phyloP scores from a whole-genome alignment of 2,113 vertebrate species.

The Penelope pileata region DNA sequence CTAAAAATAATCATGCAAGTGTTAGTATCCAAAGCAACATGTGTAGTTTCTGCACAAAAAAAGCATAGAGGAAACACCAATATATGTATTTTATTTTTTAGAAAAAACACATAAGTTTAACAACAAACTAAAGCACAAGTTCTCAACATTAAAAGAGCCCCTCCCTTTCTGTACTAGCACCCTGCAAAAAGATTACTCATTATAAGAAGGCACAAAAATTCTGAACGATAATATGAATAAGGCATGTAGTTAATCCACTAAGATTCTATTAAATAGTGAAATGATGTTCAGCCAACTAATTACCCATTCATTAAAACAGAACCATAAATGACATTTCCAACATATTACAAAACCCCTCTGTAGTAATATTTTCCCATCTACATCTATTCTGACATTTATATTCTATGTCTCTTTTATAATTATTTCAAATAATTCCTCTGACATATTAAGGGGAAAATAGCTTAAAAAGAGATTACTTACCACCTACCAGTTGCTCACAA shows the following conservation, averaged over 20 bases:
- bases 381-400: slow-evolving; percentile 72
- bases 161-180: background rate
- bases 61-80: background rate
- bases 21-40: background rate
- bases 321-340: slow-evolving; percentile 70
- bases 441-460: slow-evolving; percentile 53
- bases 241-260: slow-evolving; percentile 57
- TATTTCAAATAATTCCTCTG: slow-evolving; percentile 68
- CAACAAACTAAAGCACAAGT: background rate
- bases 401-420: slow-evolving; percentile 65
- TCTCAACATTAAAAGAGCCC: background rate
- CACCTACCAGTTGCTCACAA: slow-evolving; percentile 35
- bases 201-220: slow-evolving; percentile 3
- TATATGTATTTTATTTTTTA: background rate
- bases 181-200: slow-evolving; percentile 8
- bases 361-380: slow-evolving; percentile 62
- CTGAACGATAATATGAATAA: slow-evolving; percentile 54
- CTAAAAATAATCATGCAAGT: rapidly evolving
- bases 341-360: slow-evolving; percentile 49
- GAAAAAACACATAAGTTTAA: background rate
- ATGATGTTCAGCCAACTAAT: slow-evolving; percentile 57
- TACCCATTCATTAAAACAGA: slow-evolving; percentile 70
- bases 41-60: background rate
- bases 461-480: slow-evolving; percentile 66
- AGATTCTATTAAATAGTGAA: slow-evolving; percentile 60